Conservation (phyloP, 35 echinoderm and acorn worm species). For the Ophioderma brevispina region DNA sequence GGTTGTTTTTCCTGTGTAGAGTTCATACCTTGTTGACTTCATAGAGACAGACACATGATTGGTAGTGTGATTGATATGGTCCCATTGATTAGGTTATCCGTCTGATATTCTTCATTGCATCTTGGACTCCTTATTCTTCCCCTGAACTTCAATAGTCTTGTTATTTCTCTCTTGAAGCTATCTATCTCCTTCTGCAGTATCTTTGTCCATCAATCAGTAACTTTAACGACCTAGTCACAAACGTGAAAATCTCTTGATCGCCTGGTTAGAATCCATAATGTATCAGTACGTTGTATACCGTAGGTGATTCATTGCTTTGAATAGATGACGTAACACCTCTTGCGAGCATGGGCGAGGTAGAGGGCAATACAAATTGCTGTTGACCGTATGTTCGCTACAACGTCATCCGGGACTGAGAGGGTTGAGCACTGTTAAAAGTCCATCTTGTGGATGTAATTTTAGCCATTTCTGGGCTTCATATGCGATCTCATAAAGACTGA, state of each 20-base stretch:
- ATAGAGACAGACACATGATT: not conserved
- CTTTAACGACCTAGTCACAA: not conserved
- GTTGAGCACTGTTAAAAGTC: no score
- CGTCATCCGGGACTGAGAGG: no score
- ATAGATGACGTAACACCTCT: no score
- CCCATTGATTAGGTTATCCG: not conserved
- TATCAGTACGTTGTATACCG: no score
- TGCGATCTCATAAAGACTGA: no score
- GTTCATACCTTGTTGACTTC: not conserved
- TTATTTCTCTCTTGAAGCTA: not conserved
- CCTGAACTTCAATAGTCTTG: not conserved
- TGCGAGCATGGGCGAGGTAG: no score
- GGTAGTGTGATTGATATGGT: not conserved
- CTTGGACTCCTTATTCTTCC: not conserved
- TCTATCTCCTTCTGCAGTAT: not conserved
- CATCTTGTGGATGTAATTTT: no score
- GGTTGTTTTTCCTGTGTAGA: not conserved
- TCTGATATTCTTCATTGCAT: not conserved
- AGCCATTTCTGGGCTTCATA: no score
- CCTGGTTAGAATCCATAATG: no score
- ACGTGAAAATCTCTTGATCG: not conserved
- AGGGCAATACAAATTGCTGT: no score
- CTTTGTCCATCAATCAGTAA: not conserved
- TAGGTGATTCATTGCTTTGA: no score
- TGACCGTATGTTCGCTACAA: no score